Percentiles rank a stretch among this genome's conserved stretches.
Evolutionary conservation across 92 coral and sea anemone genomes (phyloP).

Genomic region (Epizoanthus ramosus): DNA sequence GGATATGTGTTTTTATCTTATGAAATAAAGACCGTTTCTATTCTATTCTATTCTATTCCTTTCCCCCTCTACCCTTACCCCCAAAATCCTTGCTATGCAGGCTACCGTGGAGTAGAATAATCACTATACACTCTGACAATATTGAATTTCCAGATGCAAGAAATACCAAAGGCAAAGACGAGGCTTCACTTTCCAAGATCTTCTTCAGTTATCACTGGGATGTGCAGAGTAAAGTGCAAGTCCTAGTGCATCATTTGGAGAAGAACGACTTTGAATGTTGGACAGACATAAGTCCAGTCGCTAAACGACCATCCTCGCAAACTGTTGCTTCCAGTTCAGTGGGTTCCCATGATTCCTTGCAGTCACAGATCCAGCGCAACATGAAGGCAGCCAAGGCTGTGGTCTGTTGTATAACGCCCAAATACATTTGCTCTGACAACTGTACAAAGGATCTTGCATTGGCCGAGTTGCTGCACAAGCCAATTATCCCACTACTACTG

Average conservation of each 20-base stretch:
- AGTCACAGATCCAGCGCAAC: conserved; percentile 74
- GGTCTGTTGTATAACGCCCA: conserved; percentile 86
- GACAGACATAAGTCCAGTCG: conserved; percentile 71
- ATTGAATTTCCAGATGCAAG: not conserved
- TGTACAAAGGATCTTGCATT: conserved; percentile 84
- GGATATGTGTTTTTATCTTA: too few relatives aligned
- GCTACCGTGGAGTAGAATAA: too few relatives aligned
- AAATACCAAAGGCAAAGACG: conserved; percentile 4
- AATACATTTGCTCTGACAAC: conserved; percentile 90
- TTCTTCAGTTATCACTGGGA: conserved; percentile 97
- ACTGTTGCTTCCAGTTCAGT: conserved; percentile 24
- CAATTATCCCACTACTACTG: conserved; percentile 83
- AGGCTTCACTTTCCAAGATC: conserved; percentile 68
- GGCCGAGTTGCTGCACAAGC: conserved; percentile 81
- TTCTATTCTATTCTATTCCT: too few relatives aligned
- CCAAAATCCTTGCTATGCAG: too few relatives aligned
- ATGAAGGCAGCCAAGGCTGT: conserved; percentile 80
- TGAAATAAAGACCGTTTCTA: too few relatives aligned
- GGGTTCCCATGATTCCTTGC: conserved; percentile 55
- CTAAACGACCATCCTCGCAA: conserved; percentile 54
- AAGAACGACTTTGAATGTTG: conserved; percentile 82
- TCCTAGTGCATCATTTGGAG: conserved; percentile 74
- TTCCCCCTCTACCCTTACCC: too few relatives aligned
- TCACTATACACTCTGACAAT: too few relatives aligned
- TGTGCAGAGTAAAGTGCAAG: conserved; percentile 79